Evolutionary conservation across 2,888 invertebrate genomes (phyloP), one percentile per base, ranked within the genome.

Genomic region (Lasioglossum lativentre): DNA sequence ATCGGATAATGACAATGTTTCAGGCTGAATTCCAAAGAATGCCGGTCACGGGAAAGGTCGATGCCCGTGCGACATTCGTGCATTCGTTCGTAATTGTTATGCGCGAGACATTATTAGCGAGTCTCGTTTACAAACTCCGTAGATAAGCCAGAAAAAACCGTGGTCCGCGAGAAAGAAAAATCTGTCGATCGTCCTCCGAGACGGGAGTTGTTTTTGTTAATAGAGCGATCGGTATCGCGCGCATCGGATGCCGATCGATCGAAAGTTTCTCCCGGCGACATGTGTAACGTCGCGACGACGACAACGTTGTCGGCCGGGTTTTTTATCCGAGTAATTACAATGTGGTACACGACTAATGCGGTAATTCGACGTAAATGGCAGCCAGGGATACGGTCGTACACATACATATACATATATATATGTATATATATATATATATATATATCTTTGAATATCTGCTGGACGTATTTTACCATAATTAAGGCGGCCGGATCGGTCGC

Each of bases 1-100:
- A 72, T 72, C 70, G 83, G 88, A 75, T 84, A 89, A 89, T 88
- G 86, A 89, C 88, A 86, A 90, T 89, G 88, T 86, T 88, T 82
- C 89, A 81, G 83, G 86, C 86, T 73, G 86, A 85, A 23, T 77
- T 79, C 75, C 81, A 84, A 87, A 86, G 90, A 90, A 90, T 89
- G 87, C 86, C 84, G 89, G 86, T 86, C 77, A 80, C 80, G 68
- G 78, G 82, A 75, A 87, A 86, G 88, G 86, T 85, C 82, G 77
- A 85, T 84, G 90, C 68, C 84, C 89, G 89, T 87, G 76, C 83
- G 88, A 90, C 89, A 89, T 91, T 89, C 82, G 86, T 81, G 83
- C 82, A 74, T 88, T 87, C 83, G 75, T 75, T 77, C 66, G 85
- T 85, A 86, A 88, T 88, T 86, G 85, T 87, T 80, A 86, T 87